Base-by-base conservation (phyloP, 2,888 invertebrate genomes). In the Cosmopolites sordidus region DNA sequence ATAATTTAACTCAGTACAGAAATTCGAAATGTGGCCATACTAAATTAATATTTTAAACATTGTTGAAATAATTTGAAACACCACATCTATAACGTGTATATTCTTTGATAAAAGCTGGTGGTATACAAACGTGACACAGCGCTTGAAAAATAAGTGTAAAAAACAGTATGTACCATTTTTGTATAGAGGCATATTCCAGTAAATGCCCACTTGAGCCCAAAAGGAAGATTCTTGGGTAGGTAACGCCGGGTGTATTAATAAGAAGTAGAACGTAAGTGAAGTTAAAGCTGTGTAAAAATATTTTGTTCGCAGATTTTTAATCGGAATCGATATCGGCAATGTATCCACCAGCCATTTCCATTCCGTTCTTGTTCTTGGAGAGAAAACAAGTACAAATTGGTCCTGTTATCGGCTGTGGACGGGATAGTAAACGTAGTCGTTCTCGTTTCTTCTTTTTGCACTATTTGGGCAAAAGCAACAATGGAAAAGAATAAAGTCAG, bases 381-480 rank as follows among this genome's bases (percentile, higher is more conserved):
- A 44, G 27, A 43, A 58, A 59, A 55, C 70, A 70, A 51, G 67
- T 69, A 61, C 70, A 69, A 43, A 65, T 60, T 41, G 67, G 66
- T 45, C 61, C 62, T 33, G 53, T 47, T 41, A 56, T 29, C 17
- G 63, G 62, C 42, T 51, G 29, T 2, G 69, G 70, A 16, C 67
- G 65, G 40, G 66, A 69, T 43, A 71, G 63, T 59, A 69, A 62
- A 30, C 69, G 64, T 22, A 66, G 68, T 11, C 67, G 64, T 58
- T 71, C 66, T 54, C 67, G 61, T 60, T 63, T 66, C 59, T 58
- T 60, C 53, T 62, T 66, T 61, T 67, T 66, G 62, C 68, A 66
- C 66, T 66, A 43, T 9, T 40, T 17, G 42, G 30, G 33, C 37
- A 46, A 5, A 41, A 33, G 50, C 38, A 39, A 42, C 27, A 43